Conservation (phyloP, 2,113 vertebrate species). For the Himantopus leucocephalus region DNA sequence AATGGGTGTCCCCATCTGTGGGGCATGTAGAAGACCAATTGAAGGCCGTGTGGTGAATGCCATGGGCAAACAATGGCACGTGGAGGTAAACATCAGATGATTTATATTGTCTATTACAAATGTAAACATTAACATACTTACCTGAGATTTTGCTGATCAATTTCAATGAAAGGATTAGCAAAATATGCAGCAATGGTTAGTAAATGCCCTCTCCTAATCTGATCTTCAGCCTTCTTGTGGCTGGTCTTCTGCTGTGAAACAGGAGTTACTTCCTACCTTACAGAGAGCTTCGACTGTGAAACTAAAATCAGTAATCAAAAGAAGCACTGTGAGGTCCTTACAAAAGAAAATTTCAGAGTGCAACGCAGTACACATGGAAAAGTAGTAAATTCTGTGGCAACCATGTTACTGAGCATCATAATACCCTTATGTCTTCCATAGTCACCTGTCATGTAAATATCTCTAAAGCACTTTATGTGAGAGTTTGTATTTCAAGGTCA, state of each 20-base stretch:
- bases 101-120: neutral
- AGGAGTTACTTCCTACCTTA: neutral
- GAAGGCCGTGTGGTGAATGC: constrained; percentile 97
- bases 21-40: constrained; percentile 93
- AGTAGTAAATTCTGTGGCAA: neutral
- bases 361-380: neutral
- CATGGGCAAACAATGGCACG: constrained; percentile 99
- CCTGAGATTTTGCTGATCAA: neutral
- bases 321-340: neutral
- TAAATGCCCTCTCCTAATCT: neutral
- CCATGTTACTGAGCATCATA: neutral
- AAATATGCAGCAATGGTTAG: neutral
- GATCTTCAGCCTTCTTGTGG: neutral
- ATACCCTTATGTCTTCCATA: neutral
- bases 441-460: neutral
- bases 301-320: neutral
- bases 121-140: neutral
- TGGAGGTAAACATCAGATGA: constrained; percentile 83
- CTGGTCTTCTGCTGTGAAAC: neutral
- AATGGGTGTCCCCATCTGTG: constrained; percentile 98
- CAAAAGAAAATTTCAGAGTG: neutral
- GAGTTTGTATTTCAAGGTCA: neutral
- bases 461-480: neutral
- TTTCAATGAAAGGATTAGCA: neutral
- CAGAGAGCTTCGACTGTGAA: neutral